Percentiles rank a stretch among this genome's conserved stretches.
Evolutionary conservation across 37 sponge, comb jelly and placozoan species (phyloP).

Genomic region (Diacarnus erythraeanus): DNA sequence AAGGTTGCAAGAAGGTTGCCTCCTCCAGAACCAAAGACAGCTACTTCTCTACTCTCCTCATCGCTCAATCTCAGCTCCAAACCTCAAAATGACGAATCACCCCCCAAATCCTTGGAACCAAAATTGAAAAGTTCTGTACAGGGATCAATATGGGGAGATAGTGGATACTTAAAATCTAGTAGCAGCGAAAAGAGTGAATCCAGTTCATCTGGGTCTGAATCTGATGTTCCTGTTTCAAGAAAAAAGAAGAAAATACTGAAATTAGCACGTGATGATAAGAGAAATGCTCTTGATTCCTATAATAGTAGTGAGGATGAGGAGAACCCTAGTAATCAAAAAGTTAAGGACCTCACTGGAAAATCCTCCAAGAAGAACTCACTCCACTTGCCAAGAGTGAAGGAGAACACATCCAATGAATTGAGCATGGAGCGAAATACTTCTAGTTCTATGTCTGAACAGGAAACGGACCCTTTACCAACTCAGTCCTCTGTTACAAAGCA

Average conservation of each 20-base stretch:
- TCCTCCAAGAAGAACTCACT: no score
- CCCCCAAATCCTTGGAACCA: not conserved
- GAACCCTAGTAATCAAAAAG: no score
- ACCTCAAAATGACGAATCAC: not conserved
- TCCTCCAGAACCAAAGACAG: not conserved
- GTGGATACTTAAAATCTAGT: slow-evolving; percentile 9
- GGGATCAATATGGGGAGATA: not conserved
- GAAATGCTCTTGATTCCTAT: not conserved
- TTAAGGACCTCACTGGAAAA: no score
- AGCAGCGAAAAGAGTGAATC: slow-evolving; percentile 9
- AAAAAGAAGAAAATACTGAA: not conserved
- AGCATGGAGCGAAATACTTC: no score
- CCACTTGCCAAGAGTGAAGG: no score
- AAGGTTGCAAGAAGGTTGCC: not conserved
- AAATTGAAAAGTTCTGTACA: not conserved
- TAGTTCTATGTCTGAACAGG: no score
- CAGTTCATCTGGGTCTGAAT: not conserved
- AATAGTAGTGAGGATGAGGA: no score
- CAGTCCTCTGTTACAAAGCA: no score
- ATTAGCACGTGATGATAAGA: not conserved
- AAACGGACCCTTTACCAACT: no score
- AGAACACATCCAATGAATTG: no score
- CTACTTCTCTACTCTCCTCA: slow-evolving; percentile 2
- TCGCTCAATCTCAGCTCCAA: slow-evolving; percentile 1
- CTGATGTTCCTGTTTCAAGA: not conserved